Conservation (phyloP, 2,797 vertebrate species). For the Coluber constrictor region DNA sequence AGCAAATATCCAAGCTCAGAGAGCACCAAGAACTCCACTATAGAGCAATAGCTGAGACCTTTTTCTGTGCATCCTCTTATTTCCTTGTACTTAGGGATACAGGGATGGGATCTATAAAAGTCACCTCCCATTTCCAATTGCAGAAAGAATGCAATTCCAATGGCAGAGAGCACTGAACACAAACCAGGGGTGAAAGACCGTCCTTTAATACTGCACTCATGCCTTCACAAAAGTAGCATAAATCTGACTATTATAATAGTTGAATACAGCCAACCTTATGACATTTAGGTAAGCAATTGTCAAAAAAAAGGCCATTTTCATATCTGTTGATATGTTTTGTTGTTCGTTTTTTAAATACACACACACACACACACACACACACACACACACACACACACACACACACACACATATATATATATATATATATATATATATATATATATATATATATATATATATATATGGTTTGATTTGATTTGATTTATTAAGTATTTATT, state of each 20-base stretch:
- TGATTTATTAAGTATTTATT: not conserved
- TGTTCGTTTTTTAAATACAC: too few relatives aligned
- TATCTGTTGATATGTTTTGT: not conserved
- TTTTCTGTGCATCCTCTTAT: not conserved
- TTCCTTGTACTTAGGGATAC: not conserved
- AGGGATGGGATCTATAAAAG: not conserved
- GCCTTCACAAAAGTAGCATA: not conserved
- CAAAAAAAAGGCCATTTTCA: not conserved
- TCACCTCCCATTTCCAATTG: not conserved
- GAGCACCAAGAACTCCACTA: not conserved
- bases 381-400: too few relatives aligned
- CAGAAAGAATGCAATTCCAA: not conserved
- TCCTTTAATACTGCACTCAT: not conserved
- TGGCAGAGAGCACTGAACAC: not conserved
- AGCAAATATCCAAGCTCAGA: not conserved
- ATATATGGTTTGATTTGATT: not conserved
- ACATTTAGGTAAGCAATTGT: not conserved
- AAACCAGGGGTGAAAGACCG: not conserved
- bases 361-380: too few relatives aligned
- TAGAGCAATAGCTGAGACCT: not conserved
- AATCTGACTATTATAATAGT: not conserved
- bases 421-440: too few relatives aligned
- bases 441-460: too few relatives aligned
- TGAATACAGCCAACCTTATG: not conserved
- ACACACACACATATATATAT: too few relatives aligned